Evolutionary conservation across 2,888 invertebrate genomes (phyloP).

Genomic region (Drosophila prostipennis): DNA sequence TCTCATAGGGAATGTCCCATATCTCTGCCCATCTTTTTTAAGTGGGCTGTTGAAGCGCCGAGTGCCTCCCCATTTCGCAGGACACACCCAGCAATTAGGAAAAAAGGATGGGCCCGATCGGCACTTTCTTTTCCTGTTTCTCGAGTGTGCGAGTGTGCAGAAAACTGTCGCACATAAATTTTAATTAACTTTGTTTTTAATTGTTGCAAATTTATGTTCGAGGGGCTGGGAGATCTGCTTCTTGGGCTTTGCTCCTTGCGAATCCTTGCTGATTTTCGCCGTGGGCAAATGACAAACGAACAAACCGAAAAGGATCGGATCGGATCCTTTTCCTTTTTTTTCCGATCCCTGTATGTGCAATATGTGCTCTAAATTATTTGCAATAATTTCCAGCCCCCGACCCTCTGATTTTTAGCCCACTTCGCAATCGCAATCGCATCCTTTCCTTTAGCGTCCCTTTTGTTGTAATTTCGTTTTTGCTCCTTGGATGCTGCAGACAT

Average conservation of each 20-base stretch:
- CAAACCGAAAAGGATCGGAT: conserved; percentile 57
- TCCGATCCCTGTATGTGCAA: conserved; percentile 50
- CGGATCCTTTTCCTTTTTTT: conserved; percentile 50
- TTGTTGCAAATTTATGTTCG: conserved; percentile 79
- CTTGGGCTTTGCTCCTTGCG: conserved; percentile 3
- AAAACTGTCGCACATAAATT: conserved; percentile 82
- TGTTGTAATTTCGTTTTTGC: conserved; percentile 74
- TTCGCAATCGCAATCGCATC: conserved; percentile 42
- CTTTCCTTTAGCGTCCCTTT: conserved; percentile 40
- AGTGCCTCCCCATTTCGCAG: conserved; percentile 39
- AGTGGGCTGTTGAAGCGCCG: conserved; percentile 27
- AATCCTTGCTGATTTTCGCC: conserved; percentile 8
- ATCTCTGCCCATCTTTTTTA: conserved; percentile 18
- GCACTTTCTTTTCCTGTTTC: not conserved
- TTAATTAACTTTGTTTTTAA: conserved; percentile 81
- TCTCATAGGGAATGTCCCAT: not conserved
- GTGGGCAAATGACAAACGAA: conserved; percentile 68
- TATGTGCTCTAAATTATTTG: conserved; percentile 82
- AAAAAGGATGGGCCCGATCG: conserved; percentile 50
- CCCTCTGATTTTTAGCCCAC: conserved; percentile 28
- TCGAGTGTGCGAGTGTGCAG: conserved; percentile 58
- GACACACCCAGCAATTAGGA: conserved; percentile 76
- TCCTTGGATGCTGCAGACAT: conserved; percentile 57
- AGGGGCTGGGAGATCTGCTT: conserved; percentile 43
- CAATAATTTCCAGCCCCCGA: conserved; percentile 72